A percentile compares a stretch with the other conserved stretches of the same genome.
Evolutionary conservation across 2,888 invertebrate genomes (phyloP).

Genomic region (Papilio elwesi): DNA sequence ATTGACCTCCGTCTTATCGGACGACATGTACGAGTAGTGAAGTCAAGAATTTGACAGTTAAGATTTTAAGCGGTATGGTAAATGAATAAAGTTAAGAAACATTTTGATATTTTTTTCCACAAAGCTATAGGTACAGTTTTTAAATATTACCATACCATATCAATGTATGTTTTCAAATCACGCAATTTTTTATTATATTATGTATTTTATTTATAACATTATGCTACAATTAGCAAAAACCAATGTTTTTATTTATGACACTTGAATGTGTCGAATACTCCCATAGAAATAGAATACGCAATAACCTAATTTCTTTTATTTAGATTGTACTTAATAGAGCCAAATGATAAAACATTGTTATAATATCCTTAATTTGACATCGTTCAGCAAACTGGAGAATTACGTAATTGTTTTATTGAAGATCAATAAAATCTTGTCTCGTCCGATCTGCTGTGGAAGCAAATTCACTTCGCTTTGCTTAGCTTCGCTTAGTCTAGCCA

Average conservation of each 20-base stretch:
- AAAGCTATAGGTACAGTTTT: background rate
- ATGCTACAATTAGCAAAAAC: no score
- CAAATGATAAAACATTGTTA: background rate
- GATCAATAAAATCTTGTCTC: constrained; percentile 14
- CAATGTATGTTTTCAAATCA: no score
- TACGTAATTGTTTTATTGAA: constrained; percentile 34
- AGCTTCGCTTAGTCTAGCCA: background rate
- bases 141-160: background rate
- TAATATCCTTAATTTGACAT: constrained; percentile 40
- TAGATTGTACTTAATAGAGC: no score
- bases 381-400: constrained; percentile 48
- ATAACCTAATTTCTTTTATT: no score
- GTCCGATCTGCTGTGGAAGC: background rate
- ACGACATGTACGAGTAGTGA: constrained; percentile 8
- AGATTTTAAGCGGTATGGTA: no score
- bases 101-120: no score
- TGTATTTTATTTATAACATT: no score
- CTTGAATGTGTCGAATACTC: no score
- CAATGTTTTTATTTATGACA: no score
- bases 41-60: constrained; percentile 32
- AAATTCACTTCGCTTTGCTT: no score
- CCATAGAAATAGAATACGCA: no score
- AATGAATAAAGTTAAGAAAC: background rate
- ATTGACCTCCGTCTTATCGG: constrained; percentile 27
- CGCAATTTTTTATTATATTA: no score